Evolutionary conservation across 2,888 invertebrate species (phyloP).

Genomic region (Thysanoteuthis rhombus): DNA sequence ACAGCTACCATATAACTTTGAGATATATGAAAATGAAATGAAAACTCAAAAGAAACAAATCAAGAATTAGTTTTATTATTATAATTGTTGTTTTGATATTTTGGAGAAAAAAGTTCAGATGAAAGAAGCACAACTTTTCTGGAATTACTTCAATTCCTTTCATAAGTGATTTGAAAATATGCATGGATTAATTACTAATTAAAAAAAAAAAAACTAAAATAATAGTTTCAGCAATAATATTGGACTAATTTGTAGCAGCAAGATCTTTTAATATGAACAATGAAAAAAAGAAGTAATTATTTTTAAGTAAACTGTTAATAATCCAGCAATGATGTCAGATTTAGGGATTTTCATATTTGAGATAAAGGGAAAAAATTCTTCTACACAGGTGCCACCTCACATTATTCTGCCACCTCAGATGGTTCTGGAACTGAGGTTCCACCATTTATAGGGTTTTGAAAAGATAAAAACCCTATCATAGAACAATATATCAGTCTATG

Average conservation of each 20-base stretch:
- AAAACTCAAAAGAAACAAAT: not conserved
- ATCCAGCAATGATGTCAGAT: conserved; percentile 19
- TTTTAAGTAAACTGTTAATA: not conserved
- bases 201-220: not conserved
- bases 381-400: conserved; percentile 32
- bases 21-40: not conserved
- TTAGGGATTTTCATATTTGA: conserved; percentile 18
- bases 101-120: not conserved
- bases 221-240: not conserved
- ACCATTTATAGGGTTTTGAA: not conserved
- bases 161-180: not conserved
- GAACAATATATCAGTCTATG: not conserved
- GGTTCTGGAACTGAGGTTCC: not conserved
- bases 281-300: not conserved
- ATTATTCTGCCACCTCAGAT: conserved; percentile 27
- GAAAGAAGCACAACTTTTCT: not conserved
- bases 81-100: not conserved
- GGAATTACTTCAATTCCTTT: not conserved
- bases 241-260: not conserved
- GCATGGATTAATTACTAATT: not conserved
- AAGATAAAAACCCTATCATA: not conserved
- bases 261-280: not conserved
- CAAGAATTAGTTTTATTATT: not conserved
- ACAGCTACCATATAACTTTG: not conserved
- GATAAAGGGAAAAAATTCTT: conserved; percentile 25